A percentile compares a stretch with the other conserved stretches of the same genome.
Evolutionary conservation across 2,797 vertebrate genomes (phyloP).

Genomic region (Mionectes olivaceus): DNA sequence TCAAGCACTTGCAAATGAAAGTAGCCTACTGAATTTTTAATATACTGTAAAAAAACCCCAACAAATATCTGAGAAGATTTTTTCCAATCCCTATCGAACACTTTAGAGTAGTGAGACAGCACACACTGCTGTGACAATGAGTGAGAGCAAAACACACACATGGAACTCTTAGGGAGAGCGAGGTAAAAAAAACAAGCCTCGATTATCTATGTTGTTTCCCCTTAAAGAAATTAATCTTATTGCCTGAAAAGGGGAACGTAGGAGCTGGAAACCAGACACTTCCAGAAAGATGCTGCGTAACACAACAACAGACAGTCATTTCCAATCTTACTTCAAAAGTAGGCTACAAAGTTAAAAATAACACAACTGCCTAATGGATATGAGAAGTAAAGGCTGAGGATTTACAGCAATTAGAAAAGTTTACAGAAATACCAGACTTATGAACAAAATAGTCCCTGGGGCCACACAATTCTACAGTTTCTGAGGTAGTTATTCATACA

Average conservation of each 20-base stretch:
- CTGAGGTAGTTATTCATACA: neutral
- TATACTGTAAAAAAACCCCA: neutral
- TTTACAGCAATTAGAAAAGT: neutral
- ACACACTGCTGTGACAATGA: neutral
- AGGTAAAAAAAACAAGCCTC: neutral
- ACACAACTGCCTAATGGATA: neutral
- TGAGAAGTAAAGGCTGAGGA: neutral
- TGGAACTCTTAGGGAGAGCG: accelerated
- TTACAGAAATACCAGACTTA: neutral
- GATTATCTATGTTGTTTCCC: neutral
- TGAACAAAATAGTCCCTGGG: neutral
- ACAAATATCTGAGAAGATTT: neutral
- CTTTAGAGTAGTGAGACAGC: neutral
- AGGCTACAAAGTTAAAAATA: neutral
- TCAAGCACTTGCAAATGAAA: neutral
- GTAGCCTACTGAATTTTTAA: neutral
- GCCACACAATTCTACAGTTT: neutral
- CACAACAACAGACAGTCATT: neutral
- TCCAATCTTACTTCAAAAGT: neutral
- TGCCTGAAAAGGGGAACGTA: neutral
- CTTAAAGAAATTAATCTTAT: neutral
- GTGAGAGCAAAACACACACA: neutral
- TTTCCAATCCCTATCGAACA: neutral
- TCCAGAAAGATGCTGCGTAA: neutral
- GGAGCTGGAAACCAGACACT: neutral